Conservation (phyloP, 2,797 vertebrate species). For the Melanogrammus aeglefinus region DNA sequence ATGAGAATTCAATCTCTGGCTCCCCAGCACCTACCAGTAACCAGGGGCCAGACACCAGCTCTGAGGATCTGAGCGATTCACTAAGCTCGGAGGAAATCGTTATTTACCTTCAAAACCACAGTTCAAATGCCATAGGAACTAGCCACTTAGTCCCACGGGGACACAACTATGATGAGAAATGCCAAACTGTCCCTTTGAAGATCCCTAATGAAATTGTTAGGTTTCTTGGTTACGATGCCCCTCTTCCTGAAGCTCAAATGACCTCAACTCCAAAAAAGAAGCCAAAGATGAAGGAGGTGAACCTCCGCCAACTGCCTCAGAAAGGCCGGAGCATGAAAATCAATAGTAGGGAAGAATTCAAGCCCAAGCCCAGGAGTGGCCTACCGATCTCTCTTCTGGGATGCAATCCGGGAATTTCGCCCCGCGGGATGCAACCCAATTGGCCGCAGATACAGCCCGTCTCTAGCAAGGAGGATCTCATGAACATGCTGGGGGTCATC, state of each 20-base stretch:
- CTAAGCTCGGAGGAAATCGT: constrained; percentile 63
- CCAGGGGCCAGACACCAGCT: neutral
- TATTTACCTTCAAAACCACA: constrained; percentile 66
- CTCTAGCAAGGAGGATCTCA: constrained; percentile 56
- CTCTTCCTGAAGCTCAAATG: constrained; percentile 14
- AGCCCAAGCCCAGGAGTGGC: constrained; percentile 45
- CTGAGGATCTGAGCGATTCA: constrained; percentile 24
- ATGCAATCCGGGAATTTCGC: constrained; percentile 28
- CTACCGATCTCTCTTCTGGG: constrained; percentile 28
- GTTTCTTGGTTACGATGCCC: constrained; percentile 12
- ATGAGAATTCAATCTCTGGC: neutral
- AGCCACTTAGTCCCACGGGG: constrained; percentile 51
- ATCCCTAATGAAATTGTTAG: constrained; percentile 55
- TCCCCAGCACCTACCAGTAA: constrained; percentile 15
- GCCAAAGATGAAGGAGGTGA: constrained; percentile 48
- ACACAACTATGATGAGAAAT: constrained; percentile 65
- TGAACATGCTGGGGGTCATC: constrained; percentile 66
- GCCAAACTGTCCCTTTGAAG: constrained; percentile 48
- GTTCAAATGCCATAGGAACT: constrained; percentile 62
- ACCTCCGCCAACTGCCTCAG: constrained; percentile 44
- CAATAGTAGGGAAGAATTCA: constrained; percentile 67
- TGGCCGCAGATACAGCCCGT: neutral
- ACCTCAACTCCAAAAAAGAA: constrained; percentile 40
- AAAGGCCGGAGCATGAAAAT: constrained; percentile 72
- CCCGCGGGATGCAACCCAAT: constrained; percentile 48